Evolutionary conservation across 2,797 vertebrate species (phyloP), one percentile per base, ranked within the genome.

Genomic region (Argentina silus): DNA sequence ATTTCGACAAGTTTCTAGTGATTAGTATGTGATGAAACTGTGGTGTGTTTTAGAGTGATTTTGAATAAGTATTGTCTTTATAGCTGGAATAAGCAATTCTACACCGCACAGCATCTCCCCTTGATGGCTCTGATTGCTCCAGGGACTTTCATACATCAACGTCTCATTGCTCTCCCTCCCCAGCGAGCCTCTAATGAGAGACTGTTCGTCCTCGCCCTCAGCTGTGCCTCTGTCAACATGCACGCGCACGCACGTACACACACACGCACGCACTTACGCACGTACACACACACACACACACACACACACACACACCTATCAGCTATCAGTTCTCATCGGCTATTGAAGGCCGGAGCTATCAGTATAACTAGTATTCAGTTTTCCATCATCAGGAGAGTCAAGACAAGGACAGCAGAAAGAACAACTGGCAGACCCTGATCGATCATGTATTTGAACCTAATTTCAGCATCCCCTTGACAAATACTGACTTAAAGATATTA

Each of bases 241-340:
- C 23, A 68, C 23, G 36, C 66, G 42, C 21, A 55, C 23, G 11
- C 61, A 64, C 61, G 15, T 27, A 44, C 61, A 44, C 61, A 63
- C 61, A 55, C 48, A 42, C 21, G 36, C 23, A 68, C 12, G n/a
- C 23, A 55, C 67, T 55, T 10, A 55, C 67, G 10, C 50, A 1
- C 50, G 36, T 50, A 51, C 23, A 53, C 67, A 68, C 27, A 69
- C 48, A 69, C 67, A 63, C 61, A 7, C 36, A 45, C 42, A 17
- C n/a, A 64, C 8, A 19, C 7, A 45, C 27, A 55, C 51, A 55
- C 51, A 55, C 51, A n/a, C 12, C 12, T 1, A 48, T 48, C 47
- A 48, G 47, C 47, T 48, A 12, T 48, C 47, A 48, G 47, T 6
- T 48, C 47, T 12, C 47, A 48, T 48, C 47, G 6, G 47, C 27